Conservation (phyloP, 1,140 invertebrate species). For the Drosophila aff. region DNA sequence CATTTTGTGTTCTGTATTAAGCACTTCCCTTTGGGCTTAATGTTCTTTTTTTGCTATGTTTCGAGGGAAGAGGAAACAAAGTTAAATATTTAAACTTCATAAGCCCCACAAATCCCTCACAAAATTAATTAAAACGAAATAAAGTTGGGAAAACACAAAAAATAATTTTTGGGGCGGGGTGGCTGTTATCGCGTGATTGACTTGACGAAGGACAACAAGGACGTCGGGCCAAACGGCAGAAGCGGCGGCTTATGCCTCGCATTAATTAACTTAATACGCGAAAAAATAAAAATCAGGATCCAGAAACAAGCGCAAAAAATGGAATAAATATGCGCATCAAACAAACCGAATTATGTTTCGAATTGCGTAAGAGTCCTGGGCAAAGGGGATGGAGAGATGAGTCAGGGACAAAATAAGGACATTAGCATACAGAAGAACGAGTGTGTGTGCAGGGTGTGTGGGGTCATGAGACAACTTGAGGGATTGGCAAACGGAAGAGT, state of each 20-base stretch:
- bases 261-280: slow-evolving; percentile 78
- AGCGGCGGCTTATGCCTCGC: slow-evolving; percentile 63
- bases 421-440: slow-evolving; percentile 37
- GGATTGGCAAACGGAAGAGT: too few relatives aligned
- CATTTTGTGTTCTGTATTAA: neutral
- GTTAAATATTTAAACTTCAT: slow-evolving; percentile 77
- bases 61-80: neutral
- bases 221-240: slow-evolving; percentile 47
- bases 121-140: slow-evolving; percentile 75
- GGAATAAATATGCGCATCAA: slow-evolving; percentile 70
- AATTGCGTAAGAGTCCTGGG: slow-evolving; percentile 6
- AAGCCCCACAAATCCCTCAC: slow-evolving; percentile 67
- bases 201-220: slow-evolving; percentile 76
- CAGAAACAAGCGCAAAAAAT: slow-evolving; percentile 16
- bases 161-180: slow-evolving; percentile 7
- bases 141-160: slow-evolving; percentile 47
- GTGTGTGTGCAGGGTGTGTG: neutral
- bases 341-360: slow-evolving; percentile 48
- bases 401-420: slow-evolving; percentile 42
- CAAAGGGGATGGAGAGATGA: neutral
- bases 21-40: too few relatives aligned
- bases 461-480: neutral
- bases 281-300: slow-evolving; percentile 50
- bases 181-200: slow-evolving; percentile 60
- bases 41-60: too few relatives aligned